phyloP scores from a whole-genome alignment of 2,888 invertebrate species.

The Hirtodrosophila confusa region DNA sequence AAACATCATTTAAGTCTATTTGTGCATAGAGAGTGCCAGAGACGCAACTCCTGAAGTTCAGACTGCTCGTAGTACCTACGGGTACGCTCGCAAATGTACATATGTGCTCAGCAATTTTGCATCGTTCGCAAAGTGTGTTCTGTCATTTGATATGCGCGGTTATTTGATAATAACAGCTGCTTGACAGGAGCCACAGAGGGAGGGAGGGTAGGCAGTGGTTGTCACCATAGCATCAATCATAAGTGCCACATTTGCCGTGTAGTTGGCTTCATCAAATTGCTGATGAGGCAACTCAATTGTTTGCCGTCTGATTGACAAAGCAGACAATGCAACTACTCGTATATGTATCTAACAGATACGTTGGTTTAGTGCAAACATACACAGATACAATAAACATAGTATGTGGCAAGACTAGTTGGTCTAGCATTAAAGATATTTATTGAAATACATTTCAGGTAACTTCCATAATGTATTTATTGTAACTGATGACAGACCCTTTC shows the following conservation, averaged over 20 bases:
- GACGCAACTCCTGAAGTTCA: slow-evolving; percentile 20
- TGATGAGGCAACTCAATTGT: slow-evolving; percentile 72
- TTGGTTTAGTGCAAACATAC: slow-evolving; percentile 10
- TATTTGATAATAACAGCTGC: slow-evolving; percentile 78
- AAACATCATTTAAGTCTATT: slow-evolving; percentile 75
- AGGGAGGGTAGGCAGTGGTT: slow-evolving; percentile 8
- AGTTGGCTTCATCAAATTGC: slow-evolving; percentile 48
- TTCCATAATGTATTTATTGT: too few species aligned
- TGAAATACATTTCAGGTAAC: not conserved
- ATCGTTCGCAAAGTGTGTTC: slow-evolving; percentile 62
- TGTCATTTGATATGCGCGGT: slow-evolving; percentile 78
- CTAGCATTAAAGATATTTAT: slow-evolving; percentile 2
- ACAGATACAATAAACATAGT: slow-evolving; percentile 2
- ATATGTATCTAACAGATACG: slow-evolving; percentile 35
- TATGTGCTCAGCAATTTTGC: slow-evolving; percentile 59
- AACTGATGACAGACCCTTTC: too few species aligned
- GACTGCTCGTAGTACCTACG: too few species aligned
- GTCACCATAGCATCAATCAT: slow-evolving; percentile 66
- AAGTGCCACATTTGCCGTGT: slow-evolving; percentile 47
- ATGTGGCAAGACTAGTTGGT: too few species aligned
- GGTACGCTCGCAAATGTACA: too few species aligned
- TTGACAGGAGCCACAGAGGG: slow-evolving; percentile 10
- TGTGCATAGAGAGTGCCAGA: slow-evolving; percentile 58
- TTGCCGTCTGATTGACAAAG: slow-evolving; percentile 63
- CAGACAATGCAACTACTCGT: slow-evolving; percentile 21